Evolutionary conservation across 2,888 invertebrate genomes (phyloP), one percentile per base, ranked within the genome.

Genomic region (Caenorhabditis macrosperma): DNA sequence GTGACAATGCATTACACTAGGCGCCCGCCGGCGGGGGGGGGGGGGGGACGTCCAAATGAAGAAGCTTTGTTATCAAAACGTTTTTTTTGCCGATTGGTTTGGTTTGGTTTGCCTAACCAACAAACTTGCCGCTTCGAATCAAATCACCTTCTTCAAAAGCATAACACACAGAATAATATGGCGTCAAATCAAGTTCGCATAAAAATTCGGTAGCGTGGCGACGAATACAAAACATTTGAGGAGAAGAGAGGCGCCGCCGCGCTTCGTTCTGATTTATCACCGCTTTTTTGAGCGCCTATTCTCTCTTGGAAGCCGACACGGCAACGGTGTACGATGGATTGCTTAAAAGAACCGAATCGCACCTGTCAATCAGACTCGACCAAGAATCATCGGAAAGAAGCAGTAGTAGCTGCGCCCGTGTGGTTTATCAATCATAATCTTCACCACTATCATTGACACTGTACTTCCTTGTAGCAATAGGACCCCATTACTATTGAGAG

Each of bases 41-140:
- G 5, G 5, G 4, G 2, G 5, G 1, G n/a, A 5, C 20, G 17
- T 9, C 44, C 3, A 17, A 50, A 50, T 12, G 33, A 41, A 35
- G 48, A 55, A 54, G 74, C 57, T 57, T 74, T 74, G 64, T 74
- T 66, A 74, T 74, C 74, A 74, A 64, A 74, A 48, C 50, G 64
- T 57, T 26, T 50, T n/a, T 28, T 28, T 26, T 28, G 30, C n/a
- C n/a, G n/a, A n/a, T n/a, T n/a, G n/a, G n/a, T n/a, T n/a, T n/a
- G n/a, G n/a, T n/a, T 4, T 55, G 28, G 4, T 30, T 26, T n/a
- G 28, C 52, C n/a, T n/a, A n/a, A n/a, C n/a, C n/a, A n/a, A n/a
- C n/a, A n/a, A n/a, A n/a, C n/a, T n/a, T n/a, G n/a, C n/a, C n/a
- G n/a, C n/a, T n/a, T n/a, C n/a, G n/a, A n/a, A n/a, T n/a, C n/a